phyloP scores from a whole-genome alignment of 2,113 vertebrate species.

The Rissa tridactyla region DNA sequence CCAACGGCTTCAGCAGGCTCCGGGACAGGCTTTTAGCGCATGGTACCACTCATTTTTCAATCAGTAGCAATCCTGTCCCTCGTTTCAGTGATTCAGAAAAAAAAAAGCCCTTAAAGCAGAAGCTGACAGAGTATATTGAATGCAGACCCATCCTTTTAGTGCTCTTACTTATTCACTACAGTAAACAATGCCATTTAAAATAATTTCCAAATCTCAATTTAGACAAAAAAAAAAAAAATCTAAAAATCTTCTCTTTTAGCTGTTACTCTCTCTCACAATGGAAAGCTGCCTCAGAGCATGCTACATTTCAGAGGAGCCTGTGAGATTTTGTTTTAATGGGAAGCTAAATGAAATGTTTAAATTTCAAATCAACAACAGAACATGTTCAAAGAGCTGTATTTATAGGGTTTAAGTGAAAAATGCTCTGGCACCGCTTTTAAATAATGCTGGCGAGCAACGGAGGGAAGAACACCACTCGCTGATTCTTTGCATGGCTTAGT shows the following conservation, averaged over 20 bases:
- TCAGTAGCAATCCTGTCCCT: slow-evolving; percentile 15
- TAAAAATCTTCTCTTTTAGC: background rate
- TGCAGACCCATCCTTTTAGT: slow-evolving; percentile 18
- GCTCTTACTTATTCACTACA: slow-evolving; percentile 20
- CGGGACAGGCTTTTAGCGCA: background rate
- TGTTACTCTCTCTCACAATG: slow-evolving; percentile 31
- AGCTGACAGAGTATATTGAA: slow-evolving; percentile 23
- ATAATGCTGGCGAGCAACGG: slow-evolving; percentile 26
- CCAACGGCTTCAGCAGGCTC: background rate
- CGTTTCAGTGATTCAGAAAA: slow-evolving; percentile 1
- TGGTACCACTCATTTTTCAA: slow-evolving; percentile 15
- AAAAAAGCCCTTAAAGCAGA: background rate
- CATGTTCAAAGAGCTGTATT: slow-evolving; percentile 57
- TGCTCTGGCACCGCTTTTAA: slow-evolving; percentile 48
- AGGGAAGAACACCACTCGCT: slow-evolving; percentile 39
- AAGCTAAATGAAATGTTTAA: slow-evolving; percentile 61
- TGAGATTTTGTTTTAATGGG: slow-evolving; percentile 41
- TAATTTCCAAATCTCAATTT: slow-evolving; percentile 50
- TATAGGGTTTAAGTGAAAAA: slow-evolving; percentile 62
- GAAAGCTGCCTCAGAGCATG: slow-evolving; percentile 51
- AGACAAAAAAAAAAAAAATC: background rate
- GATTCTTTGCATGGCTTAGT: slow-evolving; percentile 53
- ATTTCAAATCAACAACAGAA: slow-evolving; percentile 67
- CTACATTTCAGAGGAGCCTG: slow-evolving; percentile 33
- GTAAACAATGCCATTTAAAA: slow-evolving; percentile 49